Evolutionary conservation across 2,113 vertebrate species (phyloP).

Genomic region (Pogonocichla stellata): DNA sequence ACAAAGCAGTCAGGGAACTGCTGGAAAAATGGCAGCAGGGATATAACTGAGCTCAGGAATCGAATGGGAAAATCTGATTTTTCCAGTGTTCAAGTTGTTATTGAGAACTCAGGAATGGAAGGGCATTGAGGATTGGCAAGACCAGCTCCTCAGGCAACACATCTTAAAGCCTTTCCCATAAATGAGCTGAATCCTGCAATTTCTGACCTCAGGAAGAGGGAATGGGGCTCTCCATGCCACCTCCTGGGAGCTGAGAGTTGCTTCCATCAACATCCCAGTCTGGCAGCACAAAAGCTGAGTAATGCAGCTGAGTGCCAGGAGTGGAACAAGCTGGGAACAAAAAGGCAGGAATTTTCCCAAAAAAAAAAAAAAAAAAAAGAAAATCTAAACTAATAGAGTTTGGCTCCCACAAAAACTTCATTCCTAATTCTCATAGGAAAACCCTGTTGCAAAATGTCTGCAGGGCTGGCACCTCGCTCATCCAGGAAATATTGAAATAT

Average conservation of each 20-base stretch:
- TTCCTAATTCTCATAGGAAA: too few relatives aligned
- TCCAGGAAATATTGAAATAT: too few relatives aligned
- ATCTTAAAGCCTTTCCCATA: not conserved
- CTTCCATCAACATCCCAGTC: not conserved
- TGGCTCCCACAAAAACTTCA: too few relatives aligned
- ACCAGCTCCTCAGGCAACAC: not conserved
- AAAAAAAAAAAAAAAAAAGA: too few relatives aligned
- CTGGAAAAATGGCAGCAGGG: not conserved
- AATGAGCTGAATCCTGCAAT: not conserved
- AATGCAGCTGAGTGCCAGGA: not conserved
- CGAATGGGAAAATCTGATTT: not conserved
- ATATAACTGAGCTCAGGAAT: not conserved
- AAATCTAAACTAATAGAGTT: too few relatives aligned
- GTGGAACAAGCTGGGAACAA: not conserved
- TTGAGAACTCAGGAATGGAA: not conserved
- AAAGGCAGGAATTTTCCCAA: not conserved
- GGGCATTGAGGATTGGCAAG: not conserved
- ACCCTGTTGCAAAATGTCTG: too few relatives aligned
- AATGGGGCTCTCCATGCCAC: not conserved
- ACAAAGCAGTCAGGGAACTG: not conserved
- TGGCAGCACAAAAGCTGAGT: conserved; percentile 47
- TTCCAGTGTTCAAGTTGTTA: not conserved
- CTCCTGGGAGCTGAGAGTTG: not conserved
- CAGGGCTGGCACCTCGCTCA: too few relatives aligned
- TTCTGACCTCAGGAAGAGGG: not conserved